Percentiles rank a stretch among this genome's conserved stretches.
phyloP scores from a whole-genome alignment of 2,113 vertebrate genomes.

The Meleagris gallopavo region DNA sequence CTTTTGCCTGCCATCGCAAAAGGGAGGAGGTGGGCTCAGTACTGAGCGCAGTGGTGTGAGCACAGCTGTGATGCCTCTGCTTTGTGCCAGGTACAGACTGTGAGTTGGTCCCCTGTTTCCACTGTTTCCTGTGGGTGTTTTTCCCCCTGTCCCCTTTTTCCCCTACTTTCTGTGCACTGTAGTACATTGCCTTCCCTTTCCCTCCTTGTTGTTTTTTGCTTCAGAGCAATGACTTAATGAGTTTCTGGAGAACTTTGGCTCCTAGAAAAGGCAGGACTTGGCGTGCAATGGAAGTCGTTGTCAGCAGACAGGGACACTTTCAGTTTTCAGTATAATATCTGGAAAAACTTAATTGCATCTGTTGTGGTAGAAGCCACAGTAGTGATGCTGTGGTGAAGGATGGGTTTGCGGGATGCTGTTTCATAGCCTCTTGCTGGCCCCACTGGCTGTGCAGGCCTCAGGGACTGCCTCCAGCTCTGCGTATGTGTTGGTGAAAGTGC shows the following conservation, averaged over 20 bases:
- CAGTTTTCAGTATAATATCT: background rate
- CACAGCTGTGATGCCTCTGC: background rate
- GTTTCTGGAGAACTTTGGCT: background rate
- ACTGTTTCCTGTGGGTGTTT: background rate
- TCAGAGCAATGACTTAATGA: background rate
- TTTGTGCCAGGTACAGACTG: background rate
- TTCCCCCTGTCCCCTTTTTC: accelerated
- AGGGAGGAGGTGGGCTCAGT: background rate
- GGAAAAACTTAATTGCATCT: background rate
- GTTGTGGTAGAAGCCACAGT: background rate
- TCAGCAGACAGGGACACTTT: background rate
- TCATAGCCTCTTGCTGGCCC: background rate
- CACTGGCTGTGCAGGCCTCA: background rate
- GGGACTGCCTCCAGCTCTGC: background rate
- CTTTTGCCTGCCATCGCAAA: background rate
- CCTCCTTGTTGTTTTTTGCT: background rate
- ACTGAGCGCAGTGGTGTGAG: background rate
- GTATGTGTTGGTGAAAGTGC: accelerated
- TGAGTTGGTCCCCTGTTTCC: background rate
- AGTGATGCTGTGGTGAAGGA: background rate
- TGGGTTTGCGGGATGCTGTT: background rate
- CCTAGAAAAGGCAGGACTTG: background rate
- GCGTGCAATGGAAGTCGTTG: background rate
- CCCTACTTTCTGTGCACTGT: accelerated
- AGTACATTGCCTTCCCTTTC: background rate